Evolutionary conservation across 2,113 vertebrate genomes (phyloP).

Genomic region (Syngnathus typhle): DNA sequence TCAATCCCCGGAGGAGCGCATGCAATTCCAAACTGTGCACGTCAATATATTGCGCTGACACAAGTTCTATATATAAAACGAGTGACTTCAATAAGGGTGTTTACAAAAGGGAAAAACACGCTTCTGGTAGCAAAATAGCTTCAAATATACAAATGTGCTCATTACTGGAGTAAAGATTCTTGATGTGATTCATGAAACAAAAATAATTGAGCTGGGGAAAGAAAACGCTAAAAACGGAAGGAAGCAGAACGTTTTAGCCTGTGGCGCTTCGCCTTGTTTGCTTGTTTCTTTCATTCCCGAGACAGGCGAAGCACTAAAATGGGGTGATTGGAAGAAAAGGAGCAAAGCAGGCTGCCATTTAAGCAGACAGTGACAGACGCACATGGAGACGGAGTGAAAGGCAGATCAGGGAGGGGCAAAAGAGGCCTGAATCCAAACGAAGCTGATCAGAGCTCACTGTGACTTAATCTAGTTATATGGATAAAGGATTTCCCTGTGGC

Average conservation of each 20-base stretch:
- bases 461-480: slow-evolving; percentile 67
- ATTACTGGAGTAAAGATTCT: slow-evolving; percentile 7
- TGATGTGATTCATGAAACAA: slow-evolving; percentile 8
- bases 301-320: slow-evolving; percentile 20
- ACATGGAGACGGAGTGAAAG: slow-evolving; percentile 38
- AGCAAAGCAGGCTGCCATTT: slow-evolving; percentile 15
- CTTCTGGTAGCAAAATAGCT: slow-evolving; percentile 8
- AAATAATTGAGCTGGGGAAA: not conserved
- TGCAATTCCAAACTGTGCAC: slow-evolving; percentile 17
- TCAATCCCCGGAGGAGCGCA: slow-evolving; percentile 16
- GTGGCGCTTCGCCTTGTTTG: not conserved
- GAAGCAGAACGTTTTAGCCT: slow-evolving; percentile 6
- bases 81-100: slow-evolving; percentile 29
- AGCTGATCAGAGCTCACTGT: slow-evolving; percentile 61
- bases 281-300: not conserved
- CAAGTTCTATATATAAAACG: slow-evolving; percentile 25
- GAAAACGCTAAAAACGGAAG: slow-evolving; percentile 4
- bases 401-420: slow-evolving; percentile 32
- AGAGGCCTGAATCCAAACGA: slow-evolving; percentile 61
- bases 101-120: slow-evolving; percentile 8
- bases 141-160: slow-evolving; percentile 15
- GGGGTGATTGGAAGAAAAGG: slow-evolving; percentile 11
- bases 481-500: slow-evolving; percentile 63
- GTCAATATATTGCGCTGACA: slow-evolving; percentile 34
- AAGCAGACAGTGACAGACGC: slow-evolving; percentile 33